Base-by-base conservation (phyloP, 2,113 vertebrate genomes). In the Promerops cafer region DNA sequence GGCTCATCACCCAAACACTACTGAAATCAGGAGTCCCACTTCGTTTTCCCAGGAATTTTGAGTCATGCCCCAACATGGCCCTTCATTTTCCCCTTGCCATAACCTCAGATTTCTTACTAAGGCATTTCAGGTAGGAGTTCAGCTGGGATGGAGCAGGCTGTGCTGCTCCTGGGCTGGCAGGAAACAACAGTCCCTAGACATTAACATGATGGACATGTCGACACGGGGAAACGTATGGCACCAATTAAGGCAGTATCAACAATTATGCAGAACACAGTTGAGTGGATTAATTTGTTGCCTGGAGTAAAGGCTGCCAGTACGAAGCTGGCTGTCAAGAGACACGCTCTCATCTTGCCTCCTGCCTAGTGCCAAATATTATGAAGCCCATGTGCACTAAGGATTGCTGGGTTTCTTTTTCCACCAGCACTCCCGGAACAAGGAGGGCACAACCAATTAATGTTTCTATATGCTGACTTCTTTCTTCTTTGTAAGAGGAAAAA, bases 221-320 rank as follows among this genome's bases (percentile, higher is more conserved):
- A 81, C 95, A 96, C 0, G 0, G 83, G 64, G 68, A 86, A 97
- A 94, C 83, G 91, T 96, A 96, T 96, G 96, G 93, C 84, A 89
- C 91, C 91, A 97, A 95, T 95, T 96, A 97, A 94, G 86, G 37
- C 80, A 90, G 86, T 89, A 94, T 93, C 95, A 97, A 93, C 95
- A 97, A 96, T 92, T 96, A 97, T 92, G 93, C 95, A 95, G 89
- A 96, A 81, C 86, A 83, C 87, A 95, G 93, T 7, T 31, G 89
- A 96, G 76, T 81, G 87, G 91, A 95, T 95, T 96, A 89, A 94
- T 94, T 90, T 89, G 93, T 94, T 94, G 94, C 95, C 95, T 89
- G 89, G 72, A 97, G 86, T 92, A 94, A 89, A 94, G 52, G 83
- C 94, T 96, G 94, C 95, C 91, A 95, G 86, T 24, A 90, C 0